Conservation (phyloP, 2,113 vertebrate genomes). For the Crotalus viridis region DNA sequence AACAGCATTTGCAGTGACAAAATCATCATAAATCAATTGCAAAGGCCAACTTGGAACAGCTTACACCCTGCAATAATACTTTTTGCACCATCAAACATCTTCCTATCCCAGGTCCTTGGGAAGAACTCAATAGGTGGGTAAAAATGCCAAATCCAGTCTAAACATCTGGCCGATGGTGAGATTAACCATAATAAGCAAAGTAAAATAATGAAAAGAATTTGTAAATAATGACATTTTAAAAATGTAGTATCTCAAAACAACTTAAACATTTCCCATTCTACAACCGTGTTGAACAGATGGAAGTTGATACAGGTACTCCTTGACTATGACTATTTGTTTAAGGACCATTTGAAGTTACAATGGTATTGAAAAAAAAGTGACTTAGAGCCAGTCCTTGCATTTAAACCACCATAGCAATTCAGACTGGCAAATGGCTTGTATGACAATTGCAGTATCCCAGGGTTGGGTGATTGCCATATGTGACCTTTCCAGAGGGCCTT, state of each 20-base stretch:
- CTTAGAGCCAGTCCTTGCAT: not conserved
- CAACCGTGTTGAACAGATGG: not conserved
- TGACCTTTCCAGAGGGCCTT: not conserved
- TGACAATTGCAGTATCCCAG: not conserved
- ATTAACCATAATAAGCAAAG: not conserved
- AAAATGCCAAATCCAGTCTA: too few species aligned
- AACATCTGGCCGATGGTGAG: too few species aligned
- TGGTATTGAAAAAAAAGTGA: not conserved
- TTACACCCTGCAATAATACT: not conserved
- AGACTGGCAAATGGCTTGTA: not conserved
- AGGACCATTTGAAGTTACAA: not conserved
- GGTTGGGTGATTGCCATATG: not conserved
- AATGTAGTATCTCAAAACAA: not conserved
- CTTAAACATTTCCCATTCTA: not conserved
- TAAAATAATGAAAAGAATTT: not conserved
- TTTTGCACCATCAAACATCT: not conserved
- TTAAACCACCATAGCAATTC: not conserved
- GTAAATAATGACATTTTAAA: not conserved
- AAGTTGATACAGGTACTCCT: not conserved
- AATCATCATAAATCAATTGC: not conserved
- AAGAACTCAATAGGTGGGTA: too few species aligned
- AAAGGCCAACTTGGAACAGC: not conserved
- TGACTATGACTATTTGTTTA: not conserved
- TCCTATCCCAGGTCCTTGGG: too few species aligned
- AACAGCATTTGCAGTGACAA: not conserved